Conservation (phyloP, 2,113 vertebrate species). For the Neogale vison region DNA sequence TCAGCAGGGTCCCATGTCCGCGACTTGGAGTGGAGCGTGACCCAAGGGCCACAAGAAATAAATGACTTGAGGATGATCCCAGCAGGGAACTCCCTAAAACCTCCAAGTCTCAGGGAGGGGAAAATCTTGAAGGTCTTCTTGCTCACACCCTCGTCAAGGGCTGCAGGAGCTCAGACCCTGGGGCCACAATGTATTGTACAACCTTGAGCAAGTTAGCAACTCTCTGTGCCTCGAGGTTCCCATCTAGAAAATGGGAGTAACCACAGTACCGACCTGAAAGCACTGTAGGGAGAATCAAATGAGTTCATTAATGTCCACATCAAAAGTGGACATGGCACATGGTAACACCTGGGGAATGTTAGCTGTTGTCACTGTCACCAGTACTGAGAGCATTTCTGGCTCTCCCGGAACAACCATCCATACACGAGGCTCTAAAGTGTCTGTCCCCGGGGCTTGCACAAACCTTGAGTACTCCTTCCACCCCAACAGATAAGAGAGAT, state of each 20-base stretch:
- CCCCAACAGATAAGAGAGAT: not conserved
- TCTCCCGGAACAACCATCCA: not conserved
- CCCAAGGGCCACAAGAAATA: not conserved
- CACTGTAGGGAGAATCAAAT: not conserved
- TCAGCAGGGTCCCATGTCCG: conserved; percentile 46
- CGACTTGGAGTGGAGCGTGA: not conserved
- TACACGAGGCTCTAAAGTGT: not conserved
- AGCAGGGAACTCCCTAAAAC: conserved; percentile 9
- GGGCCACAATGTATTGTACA: accelerated
- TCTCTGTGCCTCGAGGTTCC: not conserved
- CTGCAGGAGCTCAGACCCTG: not conserved
- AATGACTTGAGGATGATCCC: not conserved
- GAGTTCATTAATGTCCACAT: too few species aligned
- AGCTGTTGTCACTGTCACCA: too few species aligned
- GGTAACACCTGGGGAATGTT: not conserved
- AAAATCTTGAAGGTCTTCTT: not conserved
- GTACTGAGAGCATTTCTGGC: not conserved
- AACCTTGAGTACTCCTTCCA: not conserved
- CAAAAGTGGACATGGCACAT: accelerated
- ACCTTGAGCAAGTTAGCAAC: not conserved
- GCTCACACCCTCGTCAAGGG: not conserved
- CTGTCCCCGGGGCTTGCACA: not conserved
- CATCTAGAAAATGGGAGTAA: not conserved
- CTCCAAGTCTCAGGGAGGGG: not conserved
- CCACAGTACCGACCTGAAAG: not conserved